Evolutionary conservation across 2,797 vertebrate species (phyloP).

Genomic region (Sebastes itinus): DNA sequence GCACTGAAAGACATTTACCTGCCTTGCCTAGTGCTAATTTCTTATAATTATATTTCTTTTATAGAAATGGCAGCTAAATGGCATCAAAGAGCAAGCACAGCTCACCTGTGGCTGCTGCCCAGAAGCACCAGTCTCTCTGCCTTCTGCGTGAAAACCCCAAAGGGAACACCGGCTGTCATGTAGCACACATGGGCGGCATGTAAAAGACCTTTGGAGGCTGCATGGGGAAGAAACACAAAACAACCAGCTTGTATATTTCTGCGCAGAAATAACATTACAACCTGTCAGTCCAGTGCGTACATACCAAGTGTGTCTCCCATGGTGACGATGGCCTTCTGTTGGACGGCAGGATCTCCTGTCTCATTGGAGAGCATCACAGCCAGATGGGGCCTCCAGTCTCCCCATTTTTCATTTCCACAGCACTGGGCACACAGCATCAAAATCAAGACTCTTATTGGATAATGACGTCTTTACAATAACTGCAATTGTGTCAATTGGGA

Average conservation of each 20-base stretch:
- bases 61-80: background rate
- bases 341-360: slow-evolving; percentile 76
- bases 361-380: slow-evolving; percentile 91
- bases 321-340: slow-evolving; percentile 82
- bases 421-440: slow-evolving; percentile 51
- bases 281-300: background rate
- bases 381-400: slow-evolving; percentile 93
- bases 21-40: background rate
- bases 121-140: slow-evolving; percentile 86
- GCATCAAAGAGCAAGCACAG: background rate
- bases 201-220: slow-evolving; percentile 87
- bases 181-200: slow-evolving; percentile 94
- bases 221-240: background rate
- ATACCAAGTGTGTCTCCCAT: slow-evolving; percentile 92
- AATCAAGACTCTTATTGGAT: background rate
- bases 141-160: slow-evolving; percentile 83
- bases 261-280: background rate
- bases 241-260: background rate
- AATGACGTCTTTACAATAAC: background rate
- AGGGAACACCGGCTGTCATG: slow-evolving; percentile 84
- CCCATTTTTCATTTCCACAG: slow-evolving; percentile 84
- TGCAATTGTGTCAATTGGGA: background rate
- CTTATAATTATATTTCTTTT: background rate
- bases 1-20: background rate
- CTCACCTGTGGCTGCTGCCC: slow-evolving; percentile 89